Conservation (phyloP, 2,797 vertebrate species). For the Furcifer pardalis region DNA sequence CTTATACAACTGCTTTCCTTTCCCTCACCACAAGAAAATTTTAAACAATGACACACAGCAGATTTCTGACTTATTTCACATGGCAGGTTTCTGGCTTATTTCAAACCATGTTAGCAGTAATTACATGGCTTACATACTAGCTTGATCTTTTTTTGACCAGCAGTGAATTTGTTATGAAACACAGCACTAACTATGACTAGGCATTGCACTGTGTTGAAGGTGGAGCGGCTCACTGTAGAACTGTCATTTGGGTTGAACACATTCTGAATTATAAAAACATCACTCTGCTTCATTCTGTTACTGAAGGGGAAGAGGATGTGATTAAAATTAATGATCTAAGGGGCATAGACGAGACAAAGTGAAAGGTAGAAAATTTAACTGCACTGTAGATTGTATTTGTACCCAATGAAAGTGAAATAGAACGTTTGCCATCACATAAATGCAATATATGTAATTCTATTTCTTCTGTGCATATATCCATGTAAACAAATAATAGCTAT, state of each 20-base stretch:
- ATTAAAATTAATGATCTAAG: slow-evolving; percentile 15
- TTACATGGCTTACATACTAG: slow-evolving; percentile 29
- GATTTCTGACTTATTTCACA: slow-evolving; percentile 13
- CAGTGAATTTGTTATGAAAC: slow-evolving; percentile 35
- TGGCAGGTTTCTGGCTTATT: slow-evolving; percentile 11
- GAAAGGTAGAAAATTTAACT: slow-evolving; percentile 9
- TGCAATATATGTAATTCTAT: not conserved
- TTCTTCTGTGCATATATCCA: not conserved
- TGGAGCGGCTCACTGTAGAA: not conserved
- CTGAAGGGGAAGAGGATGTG: not conserved
- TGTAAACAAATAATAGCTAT: not conserved
- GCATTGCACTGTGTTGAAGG: not conserved
- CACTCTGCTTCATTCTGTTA: not conserved
- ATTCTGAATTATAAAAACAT: slow-evolving; percentile 33
- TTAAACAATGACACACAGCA: not conserved
- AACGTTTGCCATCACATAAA: not conserved
- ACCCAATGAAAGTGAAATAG: not conserved
- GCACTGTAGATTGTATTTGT: not conserved
- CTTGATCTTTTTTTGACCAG: slow-evolving; percentile 25
- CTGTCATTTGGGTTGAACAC: not conserved
- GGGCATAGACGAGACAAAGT: not conserved
- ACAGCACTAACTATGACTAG: slow-evolving; percentile 16
- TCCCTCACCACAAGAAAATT: not conserved
- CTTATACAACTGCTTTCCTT: not conserved
- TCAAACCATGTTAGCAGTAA: slow-evolving; percentile 20